Evolutionary conservation across 2,797 vertebrate genomes (phyloP), one percentile per base, ranked within the genome.

Genomic region (Hypotaenidia okinawae): DNA sequence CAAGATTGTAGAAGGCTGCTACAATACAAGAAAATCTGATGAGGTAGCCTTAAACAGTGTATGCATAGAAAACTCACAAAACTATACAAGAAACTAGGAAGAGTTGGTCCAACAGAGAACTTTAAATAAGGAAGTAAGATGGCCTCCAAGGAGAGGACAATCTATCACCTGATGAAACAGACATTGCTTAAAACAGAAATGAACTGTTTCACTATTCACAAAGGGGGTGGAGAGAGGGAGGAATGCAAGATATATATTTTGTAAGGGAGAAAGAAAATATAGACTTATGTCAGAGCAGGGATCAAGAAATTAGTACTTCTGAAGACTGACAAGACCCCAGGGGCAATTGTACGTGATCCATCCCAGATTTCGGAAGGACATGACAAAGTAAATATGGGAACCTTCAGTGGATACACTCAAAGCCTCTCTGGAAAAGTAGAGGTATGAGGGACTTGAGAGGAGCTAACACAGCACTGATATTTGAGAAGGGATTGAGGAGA

Each of bases 261-360:
- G 86, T 32, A 89, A 81, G 66, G 61, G 47, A 97, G 84, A 92
- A 95, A 70, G 76, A 94, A 96, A 90, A 85, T 77, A 91, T 8
- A 91, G 92, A 96, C 89, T 84, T 91, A 78, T 90, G 88, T 81
- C 72, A 83, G 93, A 90, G 73, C 59, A 93, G 80, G 21, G 45
- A 87, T 94, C 72, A 92, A 89, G 79, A 92, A 93, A 96, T 75
- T 87, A 94, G 92, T 94, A 93, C 70, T 93, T 80, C 45, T 82
- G 82, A 92, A 92, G 80, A 93, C 62, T 89, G 91, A 90, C 87
- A 94, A 87, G 93, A 78, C 78, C 89, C 70, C 45, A 51, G 74
- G 59, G 77, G 83, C 84, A 75, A 58, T 47, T 51, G 87, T 84
- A 91, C n/a, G 18, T 85, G 94, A 96, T 67, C 57, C 76, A 55